These are phyloP conservation scores for Platyscapa corneri DNA, from an alignment of 1,140 invertebrate species.

Conservation along the genomic window DNA sequence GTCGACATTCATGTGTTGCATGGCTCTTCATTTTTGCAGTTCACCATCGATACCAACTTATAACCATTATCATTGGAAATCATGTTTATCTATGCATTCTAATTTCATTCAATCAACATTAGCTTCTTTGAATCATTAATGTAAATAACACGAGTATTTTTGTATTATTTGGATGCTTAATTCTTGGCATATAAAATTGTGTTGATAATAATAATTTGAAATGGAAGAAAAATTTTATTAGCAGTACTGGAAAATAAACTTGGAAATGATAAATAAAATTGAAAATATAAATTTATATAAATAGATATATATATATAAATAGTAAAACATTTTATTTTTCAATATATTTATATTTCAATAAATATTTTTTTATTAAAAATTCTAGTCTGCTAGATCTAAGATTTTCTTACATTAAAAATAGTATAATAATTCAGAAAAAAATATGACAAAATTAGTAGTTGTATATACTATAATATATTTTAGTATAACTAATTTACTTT, in stretches of 20 bases:
- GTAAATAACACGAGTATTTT: constrained; percentile 46
- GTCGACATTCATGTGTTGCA: constrained; percentile 59
- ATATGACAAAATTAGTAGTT: constrained; percentile 1
- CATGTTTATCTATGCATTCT: constrained; percentile 51
- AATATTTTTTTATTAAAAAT: not conserved
- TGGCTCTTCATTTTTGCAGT: constrained; percentile 58
- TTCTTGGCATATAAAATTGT: constrained; percentile 38
- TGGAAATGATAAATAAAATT: not conserved
- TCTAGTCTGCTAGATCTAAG: not conserved
- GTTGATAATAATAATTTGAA: constrained; percentile 13
- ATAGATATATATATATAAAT: not conserved
- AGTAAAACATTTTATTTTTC: too few relatives aligned
- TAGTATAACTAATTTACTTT: too few relatives aligned
- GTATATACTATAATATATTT: constrained; percentile 40
- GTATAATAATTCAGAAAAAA: not conserved
- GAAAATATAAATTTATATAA: not conserved
- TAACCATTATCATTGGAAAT: constrained; percentile 55
- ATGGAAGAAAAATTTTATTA: constrained; percentile 32
- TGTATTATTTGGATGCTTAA: constrained; percentile 20
- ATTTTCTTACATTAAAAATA: constrained; percentile 40
- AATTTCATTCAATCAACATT: constrained; percentile 51
- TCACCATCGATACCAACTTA: constrained; percentile 53
- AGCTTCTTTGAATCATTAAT: constrained; percentile 18
- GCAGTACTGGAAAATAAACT: not conserved
- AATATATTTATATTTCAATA: too few relatives aligned